These are phyloP conservation scores for Synanthedon tipuliformis DNA, from an alignment of 2,888 invertebrate species.

Conservation along the genomic window DNA sequence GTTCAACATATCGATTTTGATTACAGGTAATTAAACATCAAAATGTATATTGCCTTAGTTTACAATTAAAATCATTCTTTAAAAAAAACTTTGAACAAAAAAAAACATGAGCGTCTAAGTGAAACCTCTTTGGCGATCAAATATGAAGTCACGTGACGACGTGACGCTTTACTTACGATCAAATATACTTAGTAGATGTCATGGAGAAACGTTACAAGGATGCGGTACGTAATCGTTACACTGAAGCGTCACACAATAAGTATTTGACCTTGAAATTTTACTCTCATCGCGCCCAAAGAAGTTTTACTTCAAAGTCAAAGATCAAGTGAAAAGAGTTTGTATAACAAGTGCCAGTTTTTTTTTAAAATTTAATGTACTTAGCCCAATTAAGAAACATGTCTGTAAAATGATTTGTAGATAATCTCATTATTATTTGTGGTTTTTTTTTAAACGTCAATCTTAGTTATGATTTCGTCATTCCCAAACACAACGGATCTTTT, in stretches of 20 bases:
- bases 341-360: background rate
- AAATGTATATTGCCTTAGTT: background rate
- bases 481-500: background rate
- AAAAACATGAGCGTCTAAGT: too few species aligned
- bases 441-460: background rate
- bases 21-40: background rate
- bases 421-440: background rate
- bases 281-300: too few species aligned
- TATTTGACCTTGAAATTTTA: too few species aligned
- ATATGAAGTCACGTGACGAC: too few species aligned
- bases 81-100: background rate
- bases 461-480: background rate
- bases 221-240: too few species aligned
- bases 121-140: too few species aligned
- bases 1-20: slow-evolving; percentile 23
- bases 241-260: too few species aligned
- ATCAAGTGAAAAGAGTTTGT: background rate
- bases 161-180: too few species aligned
- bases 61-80: background rate
- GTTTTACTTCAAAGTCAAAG: background rate
- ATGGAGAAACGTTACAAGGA: too few species aligned
- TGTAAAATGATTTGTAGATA: background rate
- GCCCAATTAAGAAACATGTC: background rate
- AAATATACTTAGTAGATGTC: too few species aligned
- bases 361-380: background rate